Percentiles rank a stretch among this genome's conserved stretches.
Evolutionary conservation across 2,797 vertebrate genomes (phyloP).

Genomic region (Peromyscus attwateri): DNA sequence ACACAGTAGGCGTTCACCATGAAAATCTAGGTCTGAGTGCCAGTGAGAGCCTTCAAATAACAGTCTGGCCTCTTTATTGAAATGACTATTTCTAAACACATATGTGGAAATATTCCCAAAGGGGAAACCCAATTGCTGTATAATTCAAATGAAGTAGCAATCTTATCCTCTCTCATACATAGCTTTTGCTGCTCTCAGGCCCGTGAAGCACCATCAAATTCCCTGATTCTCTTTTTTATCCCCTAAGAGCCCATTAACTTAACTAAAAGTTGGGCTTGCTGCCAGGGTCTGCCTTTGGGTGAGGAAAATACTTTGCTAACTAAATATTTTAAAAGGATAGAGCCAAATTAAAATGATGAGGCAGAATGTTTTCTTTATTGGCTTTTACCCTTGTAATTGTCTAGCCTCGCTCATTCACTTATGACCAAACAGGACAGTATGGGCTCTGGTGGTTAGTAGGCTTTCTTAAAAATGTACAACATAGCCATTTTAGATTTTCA

Average conservation of each 20-base stretch:
- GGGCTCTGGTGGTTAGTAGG: neutral
- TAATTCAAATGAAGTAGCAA: conserved; percentile 67
- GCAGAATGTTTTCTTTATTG: neutral
- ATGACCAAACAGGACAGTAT: neutral
- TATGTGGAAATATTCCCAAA: conserved; percentile 56
- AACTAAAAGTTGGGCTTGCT: conserved; percentile 24
- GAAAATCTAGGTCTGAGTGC: neutral
- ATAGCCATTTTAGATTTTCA: neutral
- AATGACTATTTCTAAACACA: conserved; percentile 68
- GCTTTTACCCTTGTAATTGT: neutral
- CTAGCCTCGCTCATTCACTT: neutral
- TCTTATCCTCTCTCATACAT: neutral
- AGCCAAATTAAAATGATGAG: conserved; percentile 22
- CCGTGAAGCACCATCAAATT: neutral
- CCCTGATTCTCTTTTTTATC: conserved; percentile 53
- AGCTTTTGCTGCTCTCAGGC: conserved; percentile 44
- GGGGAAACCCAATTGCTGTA: conserved; percentile 62
- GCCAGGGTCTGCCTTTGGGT: conserved; percentile 22
- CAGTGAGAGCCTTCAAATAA: neutral
- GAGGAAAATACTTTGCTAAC: neutral
- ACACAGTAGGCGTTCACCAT: neutral
- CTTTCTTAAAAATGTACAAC: neutral
- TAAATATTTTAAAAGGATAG: conserved; percentile 51
- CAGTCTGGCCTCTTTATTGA: conserved; percentile 42
- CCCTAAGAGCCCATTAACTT: conserved; percentile 59